phyloP scores from a whole-genome alignment of 2,113 vertebrate species.

The Caloenas nicobarica region DNA sequence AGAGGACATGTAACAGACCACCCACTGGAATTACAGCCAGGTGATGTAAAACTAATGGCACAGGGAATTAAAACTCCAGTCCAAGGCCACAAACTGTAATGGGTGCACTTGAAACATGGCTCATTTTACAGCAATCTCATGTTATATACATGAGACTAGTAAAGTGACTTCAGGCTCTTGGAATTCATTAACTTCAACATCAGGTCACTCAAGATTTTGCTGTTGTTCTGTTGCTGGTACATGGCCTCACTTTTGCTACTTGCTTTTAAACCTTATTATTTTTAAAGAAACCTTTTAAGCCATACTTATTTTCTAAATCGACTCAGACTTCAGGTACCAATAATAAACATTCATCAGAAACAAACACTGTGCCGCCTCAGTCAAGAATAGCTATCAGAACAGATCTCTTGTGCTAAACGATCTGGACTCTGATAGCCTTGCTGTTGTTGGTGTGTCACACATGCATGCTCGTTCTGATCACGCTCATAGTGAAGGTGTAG shows the following conservation, averaged over 20 bases:
- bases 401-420: neutral
- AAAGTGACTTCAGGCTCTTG: neutral
- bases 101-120: neutral
- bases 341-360: neutral
- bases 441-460: neutral
- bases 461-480: neutral
- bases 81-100: neutral
- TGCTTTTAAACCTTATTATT: neutral
- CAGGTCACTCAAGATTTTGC: neutral
- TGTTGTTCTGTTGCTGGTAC: neutral
- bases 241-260: neutral
- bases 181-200: neutral
- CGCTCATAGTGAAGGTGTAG: neutral
- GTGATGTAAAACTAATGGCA: neutral
- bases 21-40: neutral
- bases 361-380: neutral
- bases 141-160: neutral
- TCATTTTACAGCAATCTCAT: neutral
- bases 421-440: neutral
- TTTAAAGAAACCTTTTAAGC: neutral
- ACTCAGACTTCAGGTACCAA: neutral
- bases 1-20: neutral
- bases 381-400: neutral
- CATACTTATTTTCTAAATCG: neutral
- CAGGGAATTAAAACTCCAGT: neutral